Base-by-base conservation (phyloP, 2,113 vertebrate species). In the Sardina pilchardus region DNA sequence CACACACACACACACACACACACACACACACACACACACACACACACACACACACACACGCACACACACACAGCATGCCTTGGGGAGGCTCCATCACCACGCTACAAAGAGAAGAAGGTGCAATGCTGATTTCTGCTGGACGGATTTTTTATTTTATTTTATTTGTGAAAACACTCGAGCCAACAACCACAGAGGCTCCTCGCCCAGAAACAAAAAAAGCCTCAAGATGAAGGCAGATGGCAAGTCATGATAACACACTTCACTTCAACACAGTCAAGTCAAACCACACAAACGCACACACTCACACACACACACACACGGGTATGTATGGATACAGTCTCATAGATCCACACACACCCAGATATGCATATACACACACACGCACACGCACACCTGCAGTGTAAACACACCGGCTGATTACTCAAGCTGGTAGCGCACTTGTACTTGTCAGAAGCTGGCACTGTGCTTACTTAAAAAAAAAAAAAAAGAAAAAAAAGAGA, bases 191-290 rank as follows among this genome's bases (percentile, higher is more conserved):
- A 4, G 30, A 78, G 30, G 34, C 71, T 36, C 1, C 30, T 16
- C 34, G 12, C 30, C 71, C 71, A 78, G 36, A 78, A 34, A 78
- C 26, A 78, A 14, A 78, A 30, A 78, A 34, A 78, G 14, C 71
- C 30, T 34, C 30, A 78, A 78, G 71, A 39, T 78, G 71, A 34
- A 78, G 71, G 71, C 71, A 67, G 14, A 82, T 43, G 47, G 30
- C 39, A 24, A 75, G 50, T 44, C 34, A 81, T 48, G 80, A 78
- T 78, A 78, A 78, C 71, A 71, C 63, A 39, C 71, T 78, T 34
- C 30, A 78, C 71, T 78, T 78, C 71, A 78, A 36, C 71, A 34
- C 3, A 9, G 30, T 30, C 71, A 12, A 78, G 16, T 78, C 71
- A 78, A 30, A 34, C 7, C 63, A 44, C 63, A 67, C 59, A 16